Percentiles rank a stretch among this genome's conserved stretches.
These are phyloP conservation scores for Halichoerus grypus DNA, from an alignment of 2,113 vertebrate genomes.

Conservation along the genomic window DNA sequence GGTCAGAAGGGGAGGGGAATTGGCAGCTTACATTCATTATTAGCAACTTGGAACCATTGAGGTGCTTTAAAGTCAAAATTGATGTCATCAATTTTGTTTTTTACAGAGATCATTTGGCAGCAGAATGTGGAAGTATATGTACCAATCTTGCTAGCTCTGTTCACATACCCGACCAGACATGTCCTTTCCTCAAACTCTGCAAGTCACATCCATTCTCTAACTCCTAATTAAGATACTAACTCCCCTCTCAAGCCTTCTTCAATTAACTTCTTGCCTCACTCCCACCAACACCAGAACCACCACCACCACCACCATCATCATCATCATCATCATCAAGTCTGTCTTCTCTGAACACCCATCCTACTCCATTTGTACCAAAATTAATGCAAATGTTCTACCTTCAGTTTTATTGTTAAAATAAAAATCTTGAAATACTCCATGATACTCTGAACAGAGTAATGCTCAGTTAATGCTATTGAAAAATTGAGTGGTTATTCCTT, in stretches of 20 bases:
- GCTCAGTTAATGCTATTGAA: background rate
- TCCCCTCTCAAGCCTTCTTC: background rate
- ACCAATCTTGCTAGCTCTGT: background rate
- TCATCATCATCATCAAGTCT: background rate
- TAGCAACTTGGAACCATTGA: background rate
- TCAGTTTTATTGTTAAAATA: background rate
- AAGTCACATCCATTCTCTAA: background rate
- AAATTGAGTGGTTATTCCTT: background rate
- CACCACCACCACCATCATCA: background rate
- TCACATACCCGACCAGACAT: background rate
- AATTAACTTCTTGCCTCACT: background rate
- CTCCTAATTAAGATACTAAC: background rate
- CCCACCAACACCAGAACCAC: background rate
- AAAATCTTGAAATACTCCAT: background rate
- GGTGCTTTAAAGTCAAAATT: background rate
- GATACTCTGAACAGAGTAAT: background rate
- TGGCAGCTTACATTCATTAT: background rate
- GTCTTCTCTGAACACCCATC: background rate
- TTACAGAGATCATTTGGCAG: background rate
- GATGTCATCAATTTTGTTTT: background rate
- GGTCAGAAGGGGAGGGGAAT: fast-evolving
- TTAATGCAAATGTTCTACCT: background rate
- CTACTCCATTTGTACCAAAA: background rate
- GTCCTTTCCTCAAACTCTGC: background rate
- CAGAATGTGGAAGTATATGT: background rate